A percentile compares a stretch with the other conserved stretches of the same genome.
phyloP scores from a whole-genome alignment of 1,140 invertebrate species.

The Drosophila ohnishii region DNA sequence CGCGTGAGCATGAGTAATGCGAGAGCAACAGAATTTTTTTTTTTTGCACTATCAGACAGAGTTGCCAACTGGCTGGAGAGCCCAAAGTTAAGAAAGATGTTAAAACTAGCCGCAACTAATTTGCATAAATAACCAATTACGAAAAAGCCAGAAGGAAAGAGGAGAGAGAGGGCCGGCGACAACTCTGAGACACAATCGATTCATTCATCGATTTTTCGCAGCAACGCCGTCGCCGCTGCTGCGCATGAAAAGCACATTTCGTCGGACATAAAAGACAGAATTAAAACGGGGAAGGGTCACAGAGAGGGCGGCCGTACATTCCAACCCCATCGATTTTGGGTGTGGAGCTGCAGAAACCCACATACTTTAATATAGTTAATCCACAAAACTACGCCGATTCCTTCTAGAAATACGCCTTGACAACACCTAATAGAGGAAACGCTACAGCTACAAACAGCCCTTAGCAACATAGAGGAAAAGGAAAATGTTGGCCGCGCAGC shows the following conservation, averaged over 20 bases:
- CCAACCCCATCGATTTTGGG: slow-evolving; percentile 43
- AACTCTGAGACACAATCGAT: slow-evolving; percentile 72
- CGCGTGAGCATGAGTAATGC: slow-evolving; percentile 73
- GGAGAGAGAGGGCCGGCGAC: slow-evolving; percentile 21
- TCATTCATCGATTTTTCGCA: slow-evolving; percentile 83
- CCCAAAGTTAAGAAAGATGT: slow-evolving; percentile 14
- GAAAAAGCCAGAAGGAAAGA: slow-evolving; percentile 7
- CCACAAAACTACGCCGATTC: slow-evolving; percentile 53
- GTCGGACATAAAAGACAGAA: slow-evolving; percentile 22
- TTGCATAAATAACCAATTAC: slow-evolving; percentile 51
- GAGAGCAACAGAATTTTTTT: slow-evolving; percentile 58
- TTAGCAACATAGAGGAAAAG: slow-evolving; percentile 62
- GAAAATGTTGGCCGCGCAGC: slow-evolving; percentile 58
- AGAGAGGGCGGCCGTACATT: slow-evolving; percentile 9
- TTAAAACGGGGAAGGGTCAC: background rate
- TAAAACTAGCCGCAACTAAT: slow-evolving; percentile 42
- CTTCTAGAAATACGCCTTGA: slow-evolving; percentile 55
- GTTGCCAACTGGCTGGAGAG: slow-evolving; percentile 62
- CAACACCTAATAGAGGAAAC: slow-evolving; percentile 42
- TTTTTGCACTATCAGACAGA: slow-evolving; percentile 61
- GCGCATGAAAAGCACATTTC: slow-evolving; percentile 77
- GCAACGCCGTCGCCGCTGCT: slow-evolving; percentile 64
- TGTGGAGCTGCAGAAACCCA: slow-evolving; percentile 24
- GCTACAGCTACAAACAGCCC: slow-evolving; percentile 69
- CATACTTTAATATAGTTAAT: slow-evolving; percentile 62